Evolutionary conservation across 1,140 invertebrate genomes (phyloP), one percentile per base, ranked within the genome.

Genomic region (Drosophila quadrilineata): DNA sequence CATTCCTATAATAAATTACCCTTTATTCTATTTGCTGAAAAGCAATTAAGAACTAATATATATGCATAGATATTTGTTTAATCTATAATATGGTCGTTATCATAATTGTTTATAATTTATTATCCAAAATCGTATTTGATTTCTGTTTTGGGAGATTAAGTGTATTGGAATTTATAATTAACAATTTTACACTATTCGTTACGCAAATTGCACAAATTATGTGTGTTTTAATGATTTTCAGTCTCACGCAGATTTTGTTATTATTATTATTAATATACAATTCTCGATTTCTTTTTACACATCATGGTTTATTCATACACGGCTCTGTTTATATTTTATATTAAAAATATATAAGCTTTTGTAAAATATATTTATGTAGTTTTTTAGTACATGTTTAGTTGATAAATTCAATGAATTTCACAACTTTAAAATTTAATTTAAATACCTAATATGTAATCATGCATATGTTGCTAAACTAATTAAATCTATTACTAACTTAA

Each of bases 341-440:
- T n/a, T n/a, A n/a, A 62, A 72, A 84, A 80, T 76, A 84, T 80
- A 84, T 72, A 80, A 72, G 58, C 58, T 60, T 80, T 80, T 76
- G n/a, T 76, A 57, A 80, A 80, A 80, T 80, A 75, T 75, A 46
- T 72, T 48, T 38, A 12, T 57, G 46, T 33, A 56, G 56, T 41
- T 46, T 41, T 62, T 82, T 84, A 82, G 77, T 80, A 80, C 63
- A 76, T 71, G 57, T 69, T 84, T 84, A 69, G 68, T 76, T 57
- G 72, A 76, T 84, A 84, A 80, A 76, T 80, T 80, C 76, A 84
- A 84, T 66, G n/a, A n/a, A n/a, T 76, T 71, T 69, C n/a, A n/a
- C n/a, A 65, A 82, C 60, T 75, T 84, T 84, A 82, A 68, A 80
- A 22, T 58, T 72, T 50, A 38, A 65, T 70, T 84, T 76, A 82